Evolutionary conservation across 2,113 vertebrate genomes (phyloP).

Genomic region (Calidris pugnax): DNA sequence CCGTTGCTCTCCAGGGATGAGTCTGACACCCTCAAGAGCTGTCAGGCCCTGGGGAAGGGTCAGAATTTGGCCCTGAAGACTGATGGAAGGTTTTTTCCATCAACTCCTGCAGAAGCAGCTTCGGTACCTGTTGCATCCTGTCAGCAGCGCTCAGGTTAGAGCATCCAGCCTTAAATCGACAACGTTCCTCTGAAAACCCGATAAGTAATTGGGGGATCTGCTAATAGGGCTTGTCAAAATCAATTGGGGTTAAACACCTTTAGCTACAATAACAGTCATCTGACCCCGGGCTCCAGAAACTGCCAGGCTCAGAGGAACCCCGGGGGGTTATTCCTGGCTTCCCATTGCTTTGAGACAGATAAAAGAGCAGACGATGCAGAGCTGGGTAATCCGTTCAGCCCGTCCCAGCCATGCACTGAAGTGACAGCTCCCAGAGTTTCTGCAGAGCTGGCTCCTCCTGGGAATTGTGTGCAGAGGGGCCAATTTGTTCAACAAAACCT

Average conservation of each 20-base stretch:
- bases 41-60: neutral
- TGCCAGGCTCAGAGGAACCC: slow-evolving; percentile 25
- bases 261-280: slow-evolving; percentile 59
- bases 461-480: slow-evolving; percentile 45
- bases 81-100: neutral
- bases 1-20: fast-evolving
- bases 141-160: neutral
- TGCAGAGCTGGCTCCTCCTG: slow-evolving; percentile 63
- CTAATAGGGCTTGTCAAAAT: slow-evolving; percentile 65
- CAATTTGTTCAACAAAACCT: slow-evolving; percentile 62
- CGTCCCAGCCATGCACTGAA: slow-evolving; percentile 33
- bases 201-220: slow-evolving; percentile 47
- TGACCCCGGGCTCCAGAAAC: slow-evolving; percentile 40
- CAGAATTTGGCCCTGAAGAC: neutral
- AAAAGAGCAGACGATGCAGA: slow-evolving; percentile 57
- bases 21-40: neutral
- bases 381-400: slow-evolving; percentile 53
- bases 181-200: neutral
- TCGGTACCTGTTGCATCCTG: neutral
- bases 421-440: slow-evolving; percentile 65
- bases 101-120: neutral
- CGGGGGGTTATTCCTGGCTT: slow-evolving; percentile 37
- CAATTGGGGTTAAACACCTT: slow-evolving; percentile 61
- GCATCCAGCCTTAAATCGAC: slow-evolving; percentile 7
- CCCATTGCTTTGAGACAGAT: slow-evolving; percentile 51